Conservation (phyloP, 2,797 vertebrate species). For the Helicolenus hilgendorfi region DNA sequence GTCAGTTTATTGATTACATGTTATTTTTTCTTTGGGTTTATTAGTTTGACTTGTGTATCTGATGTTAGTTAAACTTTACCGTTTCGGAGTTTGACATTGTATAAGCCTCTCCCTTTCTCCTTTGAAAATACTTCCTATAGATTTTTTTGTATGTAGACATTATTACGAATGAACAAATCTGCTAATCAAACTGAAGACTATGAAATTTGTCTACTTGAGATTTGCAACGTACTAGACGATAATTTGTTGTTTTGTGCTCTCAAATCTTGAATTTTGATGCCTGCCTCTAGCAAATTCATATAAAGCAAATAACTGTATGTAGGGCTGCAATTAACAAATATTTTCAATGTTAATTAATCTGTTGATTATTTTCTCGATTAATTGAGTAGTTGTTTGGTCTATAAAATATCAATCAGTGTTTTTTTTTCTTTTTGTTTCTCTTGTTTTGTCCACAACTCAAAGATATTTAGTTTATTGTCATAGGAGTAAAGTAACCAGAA, state of each 20-base stretch:
- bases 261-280: background rate
- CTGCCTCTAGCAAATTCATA: background rate
- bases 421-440: no score
- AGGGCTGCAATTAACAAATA: no score
- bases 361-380: no score
- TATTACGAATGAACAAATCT: background rate
- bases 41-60: background rate
- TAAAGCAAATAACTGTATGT: background rate
- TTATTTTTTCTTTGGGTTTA: background rate
- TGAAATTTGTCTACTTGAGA: fast-evolving
- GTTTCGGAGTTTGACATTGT: background rate
- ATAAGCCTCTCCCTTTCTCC: background rate
- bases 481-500: no score
- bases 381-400: no score
- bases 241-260: background rate
- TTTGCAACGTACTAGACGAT: fast-evolving
- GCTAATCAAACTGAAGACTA: background rate
- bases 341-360: no score
- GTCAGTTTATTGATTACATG: background rate
- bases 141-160: background rate
- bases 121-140: background rate
- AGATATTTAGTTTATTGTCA: no score
- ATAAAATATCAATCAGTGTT: no score
- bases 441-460: no score
- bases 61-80: background rate